Base-by-base conservation (phyloP, 92 coral and sea anemone genomes). In the Hydrozoanthus gracilis region DNA sequence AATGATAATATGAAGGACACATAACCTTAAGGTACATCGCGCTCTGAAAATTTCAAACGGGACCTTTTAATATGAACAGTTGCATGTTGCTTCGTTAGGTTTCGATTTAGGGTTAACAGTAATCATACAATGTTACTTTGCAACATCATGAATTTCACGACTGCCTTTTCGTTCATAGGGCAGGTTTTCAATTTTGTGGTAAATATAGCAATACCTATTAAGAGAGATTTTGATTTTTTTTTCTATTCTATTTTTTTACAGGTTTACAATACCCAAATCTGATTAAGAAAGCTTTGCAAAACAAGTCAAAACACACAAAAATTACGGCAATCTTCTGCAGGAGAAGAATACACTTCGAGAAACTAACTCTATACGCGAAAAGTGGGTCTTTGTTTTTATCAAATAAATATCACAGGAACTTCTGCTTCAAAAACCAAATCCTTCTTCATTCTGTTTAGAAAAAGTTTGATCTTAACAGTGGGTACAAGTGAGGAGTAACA, bases 201-300 rank as follows among this genome's bases (percentile, higher is more conserved):
- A 71, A 9, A 71, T 3, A 48, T 74, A 74, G 8, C 78, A 48
- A 16, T 49, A 35, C 7, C 76, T 16, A 44, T 46, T 1, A 13
- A 17, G 6, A 44, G 44, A 71, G 12, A 10, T 11, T 16, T 0
- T 14, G 39, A 27, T 27, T 3, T 0, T 7, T 27, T 2, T 27
- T 27, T 27, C n/a, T n/a, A n/a, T n/a, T 27, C 39, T 27, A 0
- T 27, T 27, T 27, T 0, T 27, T 2, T 0, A 27, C 39, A 27
- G 39, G 39, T 35, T 12, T 3, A 44, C 76, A 71, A 39, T 27
- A 0, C 6, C 76, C 76, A 44, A 71, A 71, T 44, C 15, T 71
- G 76, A 71, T 66, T 45, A 20, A 5, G 27, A 66, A 71, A 13
- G 52, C 51, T 12, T 71, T 71, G 76, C 76, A 71, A 44, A 71